Percentiles rank a stretch among this genome's conserved stretches.
These are phyloP conservation scores for Tridacna crocea DNA, from an alignment of 2,888 invertebrate genomes.

Conservation along the genomic window DNA sequence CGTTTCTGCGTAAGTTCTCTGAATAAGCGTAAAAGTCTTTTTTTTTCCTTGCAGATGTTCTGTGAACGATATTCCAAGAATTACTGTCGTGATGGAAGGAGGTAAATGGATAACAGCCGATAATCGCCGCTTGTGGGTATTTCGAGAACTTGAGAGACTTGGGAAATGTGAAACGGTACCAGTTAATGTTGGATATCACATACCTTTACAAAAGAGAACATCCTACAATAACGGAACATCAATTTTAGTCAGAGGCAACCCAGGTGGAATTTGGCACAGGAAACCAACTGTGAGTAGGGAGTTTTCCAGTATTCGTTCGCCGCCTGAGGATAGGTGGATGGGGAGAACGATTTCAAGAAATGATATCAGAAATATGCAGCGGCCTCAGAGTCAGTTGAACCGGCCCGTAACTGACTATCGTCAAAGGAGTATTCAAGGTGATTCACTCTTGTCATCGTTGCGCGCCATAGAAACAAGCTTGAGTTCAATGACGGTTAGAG, in stretches of 20 bases:
- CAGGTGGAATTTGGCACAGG: not conserved
- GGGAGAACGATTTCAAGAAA: not conserved
- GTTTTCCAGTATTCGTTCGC: not conserved
- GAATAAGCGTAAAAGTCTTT: too few relatives aligned
- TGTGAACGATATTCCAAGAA: conserved; percentile 3
- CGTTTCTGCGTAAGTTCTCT: not conserved
- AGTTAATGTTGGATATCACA: not conserved
- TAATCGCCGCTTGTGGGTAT: conserved; percentile 24
- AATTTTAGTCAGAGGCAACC: not conserved
- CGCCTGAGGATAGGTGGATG: not conserved
- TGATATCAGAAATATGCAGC: not conserved
- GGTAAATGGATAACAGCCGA: conserved; percentile 19
- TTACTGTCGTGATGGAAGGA: not conserved
- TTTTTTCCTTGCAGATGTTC: conserved; percentile 11
- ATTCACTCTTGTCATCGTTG: not conserved
- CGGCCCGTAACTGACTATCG: not conserved
- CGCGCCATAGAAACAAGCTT: not conserved
- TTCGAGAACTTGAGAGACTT: conserved; percentile 10
- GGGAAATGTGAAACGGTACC: conserved; percentile 22
- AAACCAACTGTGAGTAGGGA: not conserved
- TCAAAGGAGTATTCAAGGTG: not conserved
- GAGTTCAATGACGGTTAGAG: too few relatives aligned
- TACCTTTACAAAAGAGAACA: not conserved
- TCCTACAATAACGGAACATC: not conserved
- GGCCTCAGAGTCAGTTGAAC: not conserved